Evolutionary conservation across 2,888 invertebrate species (phyloP), one percentile per base, ranked within the genome.

Genomic region (Cephalotes varians): DNA sequence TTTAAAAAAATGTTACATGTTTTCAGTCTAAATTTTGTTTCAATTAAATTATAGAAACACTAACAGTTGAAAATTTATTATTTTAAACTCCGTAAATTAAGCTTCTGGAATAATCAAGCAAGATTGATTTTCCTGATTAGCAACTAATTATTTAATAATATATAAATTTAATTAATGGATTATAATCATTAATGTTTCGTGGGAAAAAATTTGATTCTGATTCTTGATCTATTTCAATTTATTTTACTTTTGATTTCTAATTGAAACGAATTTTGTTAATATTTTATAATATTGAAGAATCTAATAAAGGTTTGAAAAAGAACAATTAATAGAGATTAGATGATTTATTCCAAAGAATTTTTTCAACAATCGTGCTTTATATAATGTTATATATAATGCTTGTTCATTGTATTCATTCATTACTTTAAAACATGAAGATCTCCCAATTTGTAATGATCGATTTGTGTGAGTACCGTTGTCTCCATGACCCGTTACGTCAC

Each of bases 401-500:
- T 51, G 18, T 64, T 44, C 1, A n/a, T n/a, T n/a, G 1, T 64
- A 10, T 6, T 12, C n/a, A 44, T 77, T 56, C 18, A 69, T 56
- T 56, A 44, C 34, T 40, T 54, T 4, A 34, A 25, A 34, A 82
- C 60, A 67, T 77, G 67, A 62, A 72, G 21, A 60, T 51, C 28
- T 82, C 51, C 79, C 74, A 84, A 84, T 82, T 86, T 80, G 73
- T 73, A 79, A 74, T 34, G 3, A 72, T 21, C 25, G 74, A 44
- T 56, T n/a, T 9, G 31, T n/a, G n/a, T n/a, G n/a, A 56, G 74
- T 69, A 85, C 76, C 84, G 73, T 86, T 86, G 54, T 56, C 67
- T 72, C 12, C 28, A 47, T 65, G 76, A 76, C 9, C 71, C 72
- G 79, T 86, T 86, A 82, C 65, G 37, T 84, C 82, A 85, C 65